A percentile compares a stretch with the other conserved stretches of the same genome.
Evolutionary conservation across 2,888 invertebrate species (phyloP).

Genomic region (Achlya flavicornis): DNA sequence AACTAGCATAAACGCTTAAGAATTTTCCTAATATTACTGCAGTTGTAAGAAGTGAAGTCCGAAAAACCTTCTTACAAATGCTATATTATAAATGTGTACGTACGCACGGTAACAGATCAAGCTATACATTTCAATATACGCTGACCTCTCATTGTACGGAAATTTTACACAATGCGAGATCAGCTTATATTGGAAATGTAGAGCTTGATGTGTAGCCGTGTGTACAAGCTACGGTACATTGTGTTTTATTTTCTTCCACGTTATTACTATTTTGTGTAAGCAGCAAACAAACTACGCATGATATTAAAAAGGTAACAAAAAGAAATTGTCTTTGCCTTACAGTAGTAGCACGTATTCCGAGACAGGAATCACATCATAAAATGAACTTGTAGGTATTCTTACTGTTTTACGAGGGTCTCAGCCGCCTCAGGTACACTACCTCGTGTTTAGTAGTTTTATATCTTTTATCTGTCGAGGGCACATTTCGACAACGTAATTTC

Average conservation of each 20-base stretch:
- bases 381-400: background rate
- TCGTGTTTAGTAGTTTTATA: background rate
- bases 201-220: too few relatives aligned
- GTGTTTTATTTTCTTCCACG: background rate
- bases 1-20: background rate
- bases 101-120: too few relatives aligned
- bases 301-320: constrained; percentile 5
- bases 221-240: background rate
- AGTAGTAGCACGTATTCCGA: background rate
- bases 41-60: background rate
- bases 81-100: background rate
- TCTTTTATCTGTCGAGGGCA: background rate
- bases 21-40: background rate
- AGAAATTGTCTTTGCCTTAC: background rate
- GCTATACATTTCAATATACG: too few relatives aligned
- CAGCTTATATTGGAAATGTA: too few relatives aligned
- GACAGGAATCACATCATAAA: background rate
- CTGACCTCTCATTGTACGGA: too few relatives aligned
- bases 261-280: background rate
- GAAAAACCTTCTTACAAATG: background rate
- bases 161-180: too few relatives aligned
- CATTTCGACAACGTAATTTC: constrained; percentile 3
- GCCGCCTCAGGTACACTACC: constrained; percentile 1
- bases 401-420: background rate
- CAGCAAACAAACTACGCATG: background rate